Base-by-base conservation (phyloP, 2,797 vertebrate genomes). In the Echiichthys vipera region DNA sequence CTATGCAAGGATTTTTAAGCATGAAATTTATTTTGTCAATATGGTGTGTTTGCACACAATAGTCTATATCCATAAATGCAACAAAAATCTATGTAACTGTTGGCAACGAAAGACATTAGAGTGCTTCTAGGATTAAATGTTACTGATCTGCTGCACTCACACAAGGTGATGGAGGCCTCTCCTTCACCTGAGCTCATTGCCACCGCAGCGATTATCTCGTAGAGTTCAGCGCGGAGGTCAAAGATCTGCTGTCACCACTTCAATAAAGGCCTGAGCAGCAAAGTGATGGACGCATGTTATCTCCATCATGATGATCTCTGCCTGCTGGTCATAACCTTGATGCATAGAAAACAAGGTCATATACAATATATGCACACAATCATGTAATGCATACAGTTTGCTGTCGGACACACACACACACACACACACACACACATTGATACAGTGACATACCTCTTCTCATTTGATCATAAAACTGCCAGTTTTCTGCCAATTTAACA, bases 161-260 rank as follows among this genome's bases (percentile, higher is more conserved):
- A 80, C 30, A 84, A 84, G 72, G 78, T 77, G 76, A 82, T 63
- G 20, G 57, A 65, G 75, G 74, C 78, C 75, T 89, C 70, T 86
- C 78, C 81, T 91, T 91, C 69, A 90, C 84, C 85, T 59, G 43
- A 65, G 63, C 79, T 84, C 79, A 85, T 73, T 84, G 81, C 66
- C 65, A 55, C 45, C 20, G 50, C 64, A 80, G 71, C 32, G 4
- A 87, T 90, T 86, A 88, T 78, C 51, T 18, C 0, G 1, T 51
- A 43, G 70, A 76, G 71, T 77, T 85, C 36, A 13, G 49, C 65
- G 59, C 18, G 2, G 25, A 80, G 88, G 84, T 88, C 84, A 89
- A 67, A 89, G 64, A 84, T 86, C 55, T 62, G 22, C 79, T 84
- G 81, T 86, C 77, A 80, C 32, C 59, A 47, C 50, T 84, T 81